These are phyloP conservation scores for Matsumurasca onukii DNA, from an alignment of 1,140 invertebrate species.

Conservation along the genomic window DNA sequence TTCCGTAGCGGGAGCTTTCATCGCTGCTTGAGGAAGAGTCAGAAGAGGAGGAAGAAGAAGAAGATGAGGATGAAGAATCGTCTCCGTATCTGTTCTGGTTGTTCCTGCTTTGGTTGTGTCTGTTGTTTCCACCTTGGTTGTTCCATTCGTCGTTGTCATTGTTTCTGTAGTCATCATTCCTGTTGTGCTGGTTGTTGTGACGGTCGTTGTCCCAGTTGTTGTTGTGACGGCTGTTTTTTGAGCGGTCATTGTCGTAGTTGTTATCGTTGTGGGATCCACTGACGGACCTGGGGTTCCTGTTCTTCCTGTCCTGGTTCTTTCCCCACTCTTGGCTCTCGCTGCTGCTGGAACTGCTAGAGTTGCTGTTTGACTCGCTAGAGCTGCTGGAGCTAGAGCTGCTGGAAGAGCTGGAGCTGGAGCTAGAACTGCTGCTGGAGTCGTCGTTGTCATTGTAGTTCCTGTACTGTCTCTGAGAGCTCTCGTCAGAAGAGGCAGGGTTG, in stretches of 20 bases:
- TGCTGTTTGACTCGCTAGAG: slow-evolving; percentile 33
- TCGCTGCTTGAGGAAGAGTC: slow-evolving; percentile 23
- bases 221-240: too few species aligned
- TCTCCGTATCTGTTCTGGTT: slow-evolving; percentile 28
- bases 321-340: slow-evolving; percentile 34
- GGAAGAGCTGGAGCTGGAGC: slow-evolving; percentile 26
- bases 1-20: slow-evolving; percentile 26
- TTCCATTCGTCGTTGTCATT: not conserved
- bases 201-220: slow-evolving; percentile 1
- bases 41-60: slow-evolving; percentile 19
- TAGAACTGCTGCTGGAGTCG: slow-evolving; percentile 32
- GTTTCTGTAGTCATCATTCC: not conserved
- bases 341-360: slow-evolving; percentile 26
- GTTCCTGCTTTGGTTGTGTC: slow-evolving; percentile 1
- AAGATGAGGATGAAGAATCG: slow-evolving; percentile 27
- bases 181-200: not conserved
- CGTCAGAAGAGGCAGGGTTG: slow-evolving; percentile 38
- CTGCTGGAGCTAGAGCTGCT: too few species aligned
- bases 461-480: slow-evolving; percentile 24
- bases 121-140: slow-evolving; percentile 15
- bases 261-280: not conserved
- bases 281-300: slow-evolving; percentile 44
- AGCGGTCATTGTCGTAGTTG: too few species aligned
- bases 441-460: slow-evolving; percentile 30
- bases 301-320: slow-evolving; percentile 43